Evolutionary conservation across 1,140 invertebrate species (phyloP), one percentile per base, ranked within the genome.

Genomic region (Philaenus spumarius): DNA sequence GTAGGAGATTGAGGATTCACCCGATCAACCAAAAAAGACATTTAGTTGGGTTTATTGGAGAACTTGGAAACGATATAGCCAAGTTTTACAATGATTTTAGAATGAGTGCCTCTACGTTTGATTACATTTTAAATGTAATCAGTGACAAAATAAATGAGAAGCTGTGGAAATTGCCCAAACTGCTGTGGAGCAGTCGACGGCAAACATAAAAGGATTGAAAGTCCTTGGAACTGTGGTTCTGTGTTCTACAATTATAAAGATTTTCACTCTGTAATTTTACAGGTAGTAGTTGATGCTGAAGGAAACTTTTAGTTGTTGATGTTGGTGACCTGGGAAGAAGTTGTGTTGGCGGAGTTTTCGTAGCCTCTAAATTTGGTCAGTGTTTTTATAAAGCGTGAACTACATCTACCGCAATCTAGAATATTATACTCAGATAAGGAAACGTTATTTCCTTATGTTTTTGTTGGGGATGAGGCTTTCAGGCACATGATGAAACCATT

Each of bases 401-500:
- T 42, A 53, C 23, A 52, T 53, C 43, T 54, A 7, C 48, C 48
- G 30, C 24, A 15, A 34, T 34, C 48, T 22, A 9, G 23, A 51
- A 34, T 34, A 34, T 9, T 51, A 7, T 51, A 51, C 26, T 34
- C 48, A 51, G 37, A 51, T 34, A 55, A 51, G 20, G 37, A 51
- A n/a, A 19, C 37, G n/a, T 14, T 19, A 19, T 51, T 51, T 51
- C 48, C 48, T 26, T 51, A 51, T 34, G 48, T 51, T n/a, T 51
- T 51, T 51, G 48, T 51, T 15, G 48, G 24, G 30, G 48, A 51
- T 15, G 23, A 51, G 30, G 48, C 48, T 26, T 81, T 79, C 68
- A 65, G 72, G 24, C 47, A 74, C 53, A 40, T 78, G 19, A 72
- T 78, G 69, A 75, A 76, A 57, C 76, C 75, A 20, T 79, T 71